These are phyloP conservation scores for Oithona nana DNA, from an alignment of 2,888 invertebrate genomes.

Conservation along the genomic window DNA sequence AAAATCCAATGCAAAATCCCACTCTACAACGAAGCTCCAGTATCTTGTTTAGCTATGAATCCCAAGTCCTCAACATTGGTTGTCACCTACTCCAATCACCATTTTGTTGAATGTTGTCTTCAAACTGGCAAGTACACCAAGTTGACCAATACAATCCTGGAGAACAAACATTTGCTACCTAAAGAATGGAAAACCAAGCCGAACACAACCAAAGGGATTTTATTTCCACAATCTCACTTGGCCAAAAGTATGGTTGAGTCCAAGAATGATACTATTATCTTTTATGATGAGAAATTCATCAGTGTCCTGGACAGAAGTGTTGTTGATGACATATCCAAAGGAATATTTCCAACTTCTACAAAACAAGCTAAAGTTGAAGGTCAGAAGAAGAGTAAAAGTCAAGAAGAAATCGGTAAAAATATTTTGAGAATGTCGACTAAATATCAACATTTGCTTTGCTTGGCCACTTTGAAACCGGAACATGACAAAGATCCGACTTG, in stretches of 20 bases:
- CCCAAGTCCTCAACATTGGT: neutral
- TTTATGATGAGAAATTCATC: neutral
- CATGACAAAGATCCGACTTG: neutral
- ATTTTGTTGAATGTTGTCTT: neutral
- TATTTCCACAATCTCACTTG: neutral
- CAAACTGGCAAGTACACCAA: constrained; percentile 3
- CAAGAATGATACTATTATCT: neutral
- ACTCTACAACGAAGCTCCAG: constrained; percentile 1
- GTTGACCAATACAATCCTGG: neutral
- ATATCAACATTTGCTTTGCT: constrained; percentile 7
- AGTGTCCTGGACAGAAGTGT: neutral
- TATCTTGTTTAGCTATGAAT: neutral
- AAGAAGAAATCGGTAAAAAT: neutral
- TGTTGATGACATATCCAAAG: too few relatives aligned
- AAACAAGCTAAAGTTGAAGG: neutral
- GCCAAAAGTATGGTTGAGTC: neutral
- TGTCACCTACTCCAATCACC: constrained; percentile 1
- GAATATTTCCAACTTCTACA: neutral
- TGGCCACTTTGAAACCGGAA: neutral
- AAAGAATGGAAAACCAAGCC: neutral
- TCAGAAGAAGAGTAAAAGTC: neutral
- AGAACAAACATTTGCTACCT: neutral
- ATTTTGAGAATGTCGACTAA: neutral
- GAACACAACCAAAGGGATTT: neutral
- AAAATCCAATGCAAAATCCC: neutral